Evolutionary conservation across 2,113 vertebrate species (phyloP).

Genomic region (Ifrita kowaldi): DNA sequence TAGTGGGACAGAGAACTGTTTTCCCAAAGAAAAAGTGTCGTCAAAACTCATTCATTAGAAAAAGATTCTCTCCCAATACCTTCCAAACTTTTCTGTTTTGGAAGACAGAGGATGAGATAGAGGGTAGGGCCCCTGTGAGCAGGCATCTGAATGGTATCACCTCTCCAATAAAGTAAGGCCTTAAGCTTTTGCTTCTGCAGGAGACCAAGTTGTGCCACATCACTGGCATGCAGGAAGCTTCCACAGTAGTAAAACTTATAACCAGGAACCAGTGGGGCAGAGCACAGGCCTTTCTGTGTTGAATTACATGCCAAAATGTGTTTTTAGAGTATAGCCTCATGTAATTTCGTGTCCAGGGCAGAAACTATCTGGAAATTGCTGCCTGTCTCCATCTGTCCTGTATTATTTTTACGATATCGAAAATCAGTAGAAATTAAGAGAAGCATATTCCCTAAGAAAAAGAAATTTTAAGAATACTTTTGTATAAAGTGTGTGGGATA

Average conservation of each 20-base stretch:
- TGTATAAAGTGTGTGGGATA: neutral
- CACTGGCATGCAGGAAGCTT: neutral
- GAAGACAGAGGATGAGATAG: neutral
- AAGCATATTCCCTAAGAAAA: neutral
- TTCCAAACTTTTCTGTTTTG: neutral
- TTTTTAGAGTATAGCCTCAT: neutral
- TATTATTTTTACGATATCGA: neutral
- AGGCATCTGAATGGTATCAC: neutral
- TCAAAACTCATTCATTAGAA: neutral
- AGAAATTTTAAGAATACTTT: neutral
- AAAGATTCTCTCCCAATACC: neutral
- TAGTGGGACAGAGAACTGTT: neutral
- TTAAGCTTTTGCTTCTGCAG: neutral
- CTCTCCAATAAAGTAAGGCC: neutral
- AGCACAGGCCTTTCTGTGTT: neutral
- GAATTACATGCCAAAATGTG: neutral
- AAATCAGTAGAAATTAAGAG: neutral
- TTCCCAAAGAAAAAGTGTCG: neutral
- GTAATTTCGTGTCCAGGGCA: neutral
- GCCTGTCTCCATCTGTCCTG: neutral
- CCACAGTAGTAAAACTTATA: neutral
- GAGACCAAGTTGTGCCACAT: neutral
- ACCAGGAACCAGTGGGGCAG: neutral
- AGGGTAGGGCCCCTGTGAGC: neutral
- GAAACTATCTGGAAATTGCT: neutral